Percentiles rank a stretch among this genome's conserved stretches.
These are phyloP conservation scores for Phorcus lineatus DNA, from an alignment of 2,888 invertebrate genomes.

Conservation along the genomic window DNA sequence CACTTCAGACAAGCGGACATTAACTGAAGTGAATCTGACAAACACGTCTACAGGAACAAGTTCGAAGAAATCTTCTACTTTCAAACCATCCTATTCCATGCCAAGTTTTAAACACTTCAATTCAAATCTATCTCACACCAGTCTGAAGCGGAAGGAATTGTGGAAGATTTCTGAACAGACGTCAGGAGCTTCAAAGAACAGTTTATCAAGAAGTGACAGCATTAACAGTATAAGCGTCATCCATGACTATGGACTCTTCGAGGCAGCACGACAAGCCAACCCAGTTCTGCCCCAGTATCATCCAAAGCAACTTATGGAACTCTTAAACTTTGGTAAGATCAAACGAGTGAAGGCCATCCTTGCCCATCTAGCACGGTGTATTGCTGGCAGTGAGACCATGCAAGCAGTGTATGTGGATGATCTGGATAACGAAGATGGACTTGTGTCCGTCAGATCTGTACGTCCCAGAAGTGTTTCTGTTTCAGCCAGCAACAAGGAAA, in stretches of 20 bases:
- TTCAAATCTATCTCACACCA: constrained; percentile 2
- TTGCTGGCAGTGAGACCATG: constrained; percentile 67
- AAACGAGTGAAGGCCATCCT: constrained; percentile 98
- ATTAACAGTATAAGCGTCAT: constrained; percentile 65
- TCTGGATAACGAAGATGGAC: constrained; percentile 50
- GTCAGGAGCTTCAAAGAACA: constrained; percentile 31
- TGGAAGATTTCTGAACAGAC: constrained; percentile 42
- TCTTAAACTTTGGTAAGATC: constrained; percentile 96
- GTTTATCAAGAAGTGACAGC: constrained; percentile 63
- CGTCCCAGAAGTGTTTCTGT: constrained; percentile 45
- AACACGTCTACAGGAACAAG: constrained; percentile 44
- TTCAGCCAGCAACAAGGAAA: constrained; percentile 45
- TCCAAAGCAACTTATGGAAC: constrained; percentile 98
- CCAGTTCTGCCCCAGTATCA: constrained; percentile 99
- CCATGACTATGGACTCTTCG: constrained; percentile 83
- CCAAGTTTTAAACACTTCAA: constrained; percentile 57
- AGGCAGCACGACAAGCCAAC: constrained; percentile 96
- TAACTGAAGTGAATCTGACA: constrained; percentile 67
- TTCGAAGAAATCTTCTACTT: constrained; percentile 44
- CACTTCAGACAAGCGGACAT: constrained; percentile 55
- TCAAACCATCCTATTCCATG: constrained; percentile 64
- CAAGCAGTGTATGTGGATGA: constrained; percentile 49
- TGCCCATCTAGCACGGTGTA: constrained; percentile 92
- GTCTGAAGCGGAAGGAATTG: constrained; percentile 24
- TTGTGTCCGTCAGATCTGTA: constrained; percentile 33